A percentile compares a stretch with the other conserved stretches of the same genome.
Evolutionary conservation across 2,888 invertebrate genomes (phyloP).

Genomic region (Oscheius sp.): DNA sequence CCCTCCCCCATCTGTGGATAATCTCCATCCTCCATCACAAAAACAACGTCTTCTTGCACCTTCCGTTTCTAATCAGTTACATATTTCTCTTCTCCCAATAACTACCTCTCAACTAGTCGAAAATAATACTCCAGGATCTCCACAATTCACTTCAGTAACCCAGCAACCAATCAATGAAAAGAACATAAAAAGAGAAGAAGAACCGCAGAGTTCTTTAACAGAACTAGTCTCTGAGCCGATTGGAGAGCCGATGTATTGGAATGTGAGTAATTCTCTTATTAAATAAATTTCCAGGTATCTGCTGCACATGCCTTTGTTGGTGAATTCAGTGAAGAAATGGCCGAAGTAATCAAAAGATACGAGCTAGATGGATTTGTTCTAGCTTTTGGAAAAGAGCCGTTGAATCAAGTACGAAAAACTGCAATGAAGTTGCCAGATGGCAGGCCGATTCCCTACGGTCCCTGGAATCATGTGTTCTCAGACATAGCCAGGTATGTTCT

Average conservation of each 20-base stretch:
- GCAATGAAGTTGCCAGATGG: not conserved
- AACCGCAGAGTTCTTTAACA: too few relatives aligned
- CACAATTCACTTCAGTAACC: too few relatives aligned
- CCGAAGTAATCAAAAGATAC: not conserved
- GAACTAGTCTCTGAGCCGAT: not conserved
- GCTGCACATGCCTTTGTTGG: not conserved
- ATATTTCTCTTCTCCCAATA: too few relatives aligned
- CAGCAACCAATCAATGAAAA: too few relatives aligned
- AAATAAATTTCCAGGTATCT: not conserved
- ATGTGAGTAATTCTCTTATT: not conserved
- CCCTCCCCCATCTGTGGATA: too few relatives aligned
- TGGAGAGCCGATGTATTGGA: not conserved
- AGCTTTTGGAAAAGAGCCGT: not conserved
- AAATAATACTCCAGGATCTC: too few relatives aligned
- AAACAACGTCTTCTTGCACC: too few relatives aligned
- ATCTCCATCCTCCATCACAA: too few relatives aligned
- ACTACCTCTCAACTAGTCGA: too few relatives aligned
- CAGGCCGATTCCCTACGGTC: not conserved
- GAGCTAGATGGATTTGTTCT: not conserved
- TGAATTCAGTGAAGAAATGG: not conserved
- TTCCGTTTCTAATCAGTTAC: too few relatives aligned
- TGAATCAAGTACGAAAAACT: not conserved
- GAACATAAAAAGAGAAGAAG: too few relatives aligned
- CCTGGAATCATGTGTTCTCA: not conserved
- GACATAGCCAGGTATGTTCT: not conserved